phyloP scores from a whole-genome alignment of 1,140 invertebrate genomes.

The Odontomachus brunneus region DNA sequence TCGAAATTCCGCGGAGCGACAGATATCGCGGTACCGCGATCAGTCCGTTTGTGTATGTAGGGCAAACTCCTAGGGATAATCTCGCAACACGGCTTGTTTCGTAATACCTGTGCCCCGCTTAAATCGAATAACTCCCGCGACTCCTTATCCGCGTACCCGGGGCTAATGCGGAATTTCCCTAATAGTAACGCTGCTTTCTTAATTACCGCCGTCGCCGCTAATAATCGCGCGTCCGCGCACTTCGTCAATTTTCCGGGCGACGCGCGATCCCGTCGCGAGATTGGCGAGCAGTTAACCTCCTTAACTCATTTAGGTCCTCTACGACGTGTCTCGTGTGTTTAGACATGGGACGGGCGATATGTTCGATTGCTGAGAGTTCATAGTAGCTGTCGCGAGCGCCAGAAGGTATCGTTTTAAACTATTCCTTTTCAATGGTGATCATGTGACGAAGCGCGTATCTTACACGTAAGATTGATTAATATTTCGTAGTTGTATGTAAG shows the following conservation, averaged over 20 bases:
- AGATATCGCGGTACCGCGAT: slow-evolving; percentile 32
- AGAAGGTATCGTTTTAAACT: not conserved
- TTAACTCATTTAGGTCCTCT: slow-evolving; percentile 10
- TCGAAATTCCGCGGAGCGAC: slow-evolving; percentile 50
- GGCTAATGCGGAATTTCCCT: slow-evolving; percentile 48
- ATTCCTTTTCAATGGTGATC: no score
- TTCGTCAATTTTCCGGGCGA: slow-evolving; percentile 44
- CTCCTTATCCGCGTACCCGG: slow-evolving; percentile 38
- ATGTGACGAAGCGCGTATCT: no score
- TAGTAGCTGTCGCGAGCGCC: not conserved
- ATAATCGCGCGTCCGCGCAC: slow-evolving; percentile 45
- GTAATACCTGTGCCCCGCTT: slow-evolving; percentile 43
- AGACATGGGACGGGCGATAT: not conserved
- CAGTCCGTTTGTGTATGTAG: slow-evolving; percentile 43
- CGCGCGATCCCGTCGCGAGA: slow-evolving; percentile 17
- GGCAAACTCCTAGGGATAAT: slow-evolving; percentile 56
- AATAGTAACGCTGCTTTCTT: slow-evolving; percentile 56
- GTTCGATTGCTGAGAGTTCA: not conserved
- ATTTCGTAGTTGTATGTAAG: no score
- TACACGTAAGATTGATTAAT: no score
- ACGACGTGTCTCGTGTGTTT: not conserved
- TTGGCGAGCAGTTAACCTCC: slow-evolving; percentile 17
- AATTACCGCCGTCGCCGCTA: slow-evolving; percentile 56
- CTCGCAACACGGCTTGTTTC: slow-evolving; percentile 58
- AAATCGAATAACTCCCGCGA: slow-evolving; percentile 60